Base-by-base conservation (phyloP, 2,888 invertebrate genomes). In the Microplitis manilae region DNA sequence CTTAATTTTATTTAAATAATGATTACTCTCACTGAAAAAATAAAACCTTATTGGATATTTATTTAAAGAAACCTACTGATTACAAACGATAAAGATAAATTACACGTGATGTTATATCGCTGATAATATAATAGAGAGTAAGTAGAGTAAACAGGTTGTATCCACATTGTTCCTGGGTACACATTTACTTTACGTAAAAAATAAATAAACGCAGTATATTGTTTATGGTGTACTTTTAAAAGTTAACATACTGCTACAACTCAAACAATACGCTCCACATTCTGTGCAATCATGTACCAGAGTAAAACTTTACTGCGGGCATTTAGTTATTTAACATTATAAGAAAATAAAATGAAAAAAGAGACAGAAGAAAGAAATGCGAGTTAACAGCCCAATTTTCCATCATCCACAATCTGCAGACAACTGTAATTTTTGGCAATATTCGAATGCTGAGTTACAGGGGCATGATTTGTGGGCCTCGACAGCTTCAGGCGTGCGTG, bases 381-480 rank as follows among this genome's bases (percentile, higher is more conserved):
- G 2, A 30, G 2, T 30, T 30, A 30, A 30, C 30, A 30, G 30
- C 30, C 30, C 30, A 30, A 30, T 30, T 30, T 30, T 30, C 30
- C 30, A 30, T 30, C 67, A 15, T 39, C 40, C 68, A 75, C 73
- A 78, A 4, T 72, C 77, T 67, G 79, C 81, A 67, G 79, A 80
- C 79, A 84, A 83, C 86, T 86, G 86, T 86, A 89, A 89, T 89
- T 88, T 89, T 86, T 82, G 86, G 86, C 87, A 30, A 30, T 86
- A 89, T 89, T 87, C 87, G 87, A 87, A 87, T 30, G 2, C 30
- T 4, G 4, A 30, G 30, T 30, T 30, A 4, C 4, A 30, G 4
- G 30, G 30, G 2, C 30, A 30, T 30, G 30, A 30, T 30, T 30
- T 30, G 30, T 30, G 30, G 30, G 30, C 30, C 30, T 30, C 30